Conservation (phyloP, 2,888 invertebrate species). For the Brachylomia viminalis region DNA sequence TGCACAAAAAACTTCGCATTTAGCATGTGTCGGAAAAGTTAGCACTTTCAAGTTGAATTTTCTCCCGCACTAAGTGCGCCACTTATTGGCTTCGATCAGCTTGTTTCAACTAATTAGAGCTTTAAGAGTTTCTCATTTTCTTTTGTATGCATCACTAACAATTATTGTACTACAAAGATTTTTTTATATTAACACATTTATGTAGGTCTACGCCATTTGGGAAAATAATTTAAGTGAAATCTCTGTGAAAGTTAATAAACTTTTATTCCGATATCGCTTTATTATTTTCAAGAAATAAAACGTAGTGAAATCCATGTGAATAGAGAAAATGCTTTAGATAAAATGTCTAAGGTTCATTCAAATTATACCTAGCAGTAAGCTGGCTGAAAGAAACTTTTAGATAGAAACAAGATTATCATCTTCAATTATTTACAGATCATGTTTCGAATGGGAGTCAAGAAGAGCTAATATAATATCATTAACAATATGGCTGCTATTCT, state of each 20-base stretch:
- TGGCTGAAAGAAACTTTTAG: too few relatives aligned
- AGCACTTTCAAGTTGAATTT: conserved; percentile 48
- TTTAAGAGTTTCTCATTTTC: conserved; percentile 12
- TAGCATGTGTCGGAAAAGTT: conserved; percentile 48
- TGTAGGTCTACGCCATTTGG: too few relatives aligned
- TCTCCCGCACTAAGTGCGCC: conserved; percentile 38
- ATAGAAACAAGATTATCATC: not conserved
- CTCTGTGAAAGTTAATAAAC: not conserved
- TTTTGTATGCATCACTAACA: too few relatives aligned
- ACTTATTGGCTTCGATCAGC: conserved; percentile 54
- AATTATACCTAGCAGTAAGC: not conserved
- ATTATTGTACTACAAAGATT: too few relatives aligned
- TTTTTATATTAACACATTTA: too few relatives aligned
- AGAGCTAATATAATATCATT: conserved; percentile 95
- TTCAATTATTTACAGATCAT: conserved; percentile 91
- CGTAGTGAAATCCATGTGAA: too few relatives aligned
- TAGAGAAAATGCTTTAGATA: not conserved
- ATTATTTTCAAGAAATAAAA: not conserved
- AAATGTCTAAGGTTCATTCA: not conserved
- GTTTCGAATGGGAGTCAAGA: conserved; percentile 98
- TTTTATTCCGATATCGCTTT: not conserved
- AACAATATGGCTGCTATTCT: conserved; percentile 94
- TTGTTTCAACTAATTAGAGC: conserved; percentile 52
- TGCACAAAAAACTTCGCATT: conserved; percentile 27
- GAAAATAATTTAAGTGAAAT: too few relatives aligned